Conservation (phyloP, 2,888 invertebrate species). For the Euphydryas editha region DNA sequence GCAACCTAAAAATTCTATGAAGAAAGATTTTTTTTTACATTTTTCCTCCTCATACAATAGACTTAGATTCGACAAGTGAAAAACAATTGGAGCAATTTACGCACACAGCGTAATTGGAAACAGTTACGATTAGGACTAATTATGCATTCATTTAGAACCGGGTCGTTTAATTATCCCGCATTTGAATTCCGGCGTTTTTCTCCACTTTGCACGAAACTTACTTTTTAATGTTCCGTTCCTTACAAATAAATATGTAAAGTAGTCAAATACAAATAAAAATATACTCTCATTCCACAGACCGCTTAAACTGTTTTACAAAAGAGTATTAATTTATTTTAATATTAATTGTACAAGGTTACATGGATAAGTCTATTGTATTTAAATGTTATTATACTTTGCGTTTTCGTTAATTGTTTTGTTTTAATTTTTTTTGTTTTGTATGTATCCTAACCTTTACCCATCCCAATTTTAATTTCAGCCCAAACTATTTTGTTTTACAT, state of each 20-base stretch:
- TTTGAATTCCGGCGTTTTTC: conserved; percentile 28
- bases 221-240: not conserved
- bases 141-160: conserved; percentile 50
- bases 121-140: conserved; percentile 47
- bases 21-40: not conserved
- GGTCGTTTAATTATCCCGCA: conserved; percentile 44
- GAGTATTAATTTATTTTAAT: not conserved
- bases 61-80: conserved; percentile 34
- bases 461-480: conserved; percentile 21
- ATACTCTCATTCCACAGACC: not conserved
- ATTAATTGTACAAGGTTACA: not conserved
- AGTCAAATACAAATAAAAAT: not conserved
- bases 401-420: conserved; percentile 1
- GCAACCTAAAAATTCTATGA: not conserved
- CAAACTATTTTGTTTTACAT: conserved; percentile 40
- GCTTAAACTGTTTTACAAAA: not conserved
- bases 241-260: not conserved
- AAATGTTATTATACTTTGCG: not conserved
- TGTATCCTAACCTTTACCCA: conserved; percentile 13
- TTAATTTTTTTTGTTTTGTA: conserved; percentile 11
- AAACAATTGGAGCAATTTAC: conserved; percentile 47
- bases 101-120: conserved; percentile 45
- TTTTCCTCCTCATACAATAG: conserved; percentile 12
- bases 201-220: not conserved
- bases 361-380: not conserved